Conservation (phyloP, 2,888 invertebrate genomes). For the Noctua comes region DNA sequence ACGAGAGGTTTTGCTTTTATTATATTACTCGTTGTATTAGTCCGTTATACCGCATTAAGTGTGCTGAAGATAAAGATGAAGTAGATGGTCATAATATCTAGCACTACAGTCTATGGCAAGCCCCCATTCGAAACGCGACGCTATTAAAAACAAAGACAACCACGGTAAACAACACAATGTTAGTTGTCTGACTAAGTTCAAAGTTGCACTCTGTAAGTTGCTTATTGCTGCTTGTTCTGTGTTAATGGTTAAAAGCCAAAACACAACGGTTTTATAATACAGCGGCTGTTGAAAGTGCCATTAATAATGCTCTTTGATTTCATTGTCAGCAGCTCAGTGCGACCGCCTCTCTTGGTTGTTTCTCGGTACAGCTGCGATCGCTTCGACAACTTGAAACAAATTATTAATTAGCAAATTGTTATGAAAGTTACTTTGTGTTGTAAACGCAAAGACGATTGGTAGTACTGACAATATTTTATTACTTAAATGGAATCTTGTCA, state of each 20-base stretch:
- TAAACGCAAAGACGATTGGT: neutral
- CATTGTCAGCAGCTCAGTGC: constrained; percentile 9
- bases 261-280: constrained; percentile 15
- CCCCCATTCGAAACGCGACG: neutral
- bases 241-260: constrained; percentile 17
- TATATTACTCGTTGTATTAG: too few species aligned
- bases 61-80: neutral
- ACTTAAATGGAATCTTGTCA: neutral
- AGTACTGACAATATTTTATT: neutral
- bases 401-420: constrained; percentile 12
- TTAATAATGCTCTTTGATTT: constrained; percentile 55
- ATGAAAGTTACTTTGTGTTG: neutral
- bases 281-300: constrained; percentile 15
- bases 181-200: neutral
- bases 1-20: too few species aligned
- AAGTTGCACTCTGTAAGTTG: neutral
- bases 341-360: neutral
- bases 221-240: neutral
- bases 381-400: constrained; percentile 9
- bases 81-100: neutral
- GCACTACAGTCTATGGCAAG: neutral
- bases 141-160: neutral
- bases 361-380: neutral
- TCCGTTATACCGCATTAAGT: neutral
- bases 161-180: neutral